These are phyloP conservation scores for Limnodromus scolopaceus DNA, from an alignment of 2,797 vertebrate species.

Conservation along the genomic window DNA sequence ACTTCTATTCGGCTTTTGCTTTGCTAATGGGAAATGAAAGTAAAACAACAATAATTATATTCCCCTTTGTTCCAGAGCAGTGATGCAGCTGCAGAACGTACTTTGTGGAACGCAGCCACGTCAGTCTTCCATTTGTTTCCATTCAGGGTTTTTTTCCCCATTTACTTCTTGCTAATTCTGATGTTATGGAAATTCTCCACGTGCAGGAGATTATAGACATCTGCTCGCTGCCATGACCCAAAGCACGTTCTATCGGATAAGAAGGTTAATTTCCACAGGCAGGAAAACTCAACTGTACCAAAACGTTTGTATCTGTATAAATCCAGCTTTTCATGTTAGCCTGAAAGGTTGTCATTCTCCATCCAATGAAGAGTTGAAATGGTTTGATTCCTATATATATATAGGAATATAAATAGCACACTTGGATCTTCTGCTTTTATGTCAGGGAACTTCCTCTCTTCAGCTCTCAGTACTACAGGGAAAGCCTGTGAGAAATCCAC, in stretches of 20 bases:
- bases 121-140: constrained; percentile 51
- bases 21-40: constrained; percentile 45
- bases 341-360: not conserved
- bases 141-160: not conserved
- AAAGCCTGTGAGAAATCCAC: not conserved
- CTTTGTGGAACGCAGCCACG: constrained; percentile 10
- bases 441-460: not conserved
- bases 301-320: constrained; percentile 24
- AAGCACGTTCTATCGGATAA: not conserved
- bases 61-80: constrained; percentile 56
- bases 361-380: not conserved
- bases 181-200: constrained; percentile 59
- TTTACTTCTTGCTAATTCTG: constrained; percentile 62
- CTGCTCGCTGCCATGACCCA: constrained; percentile 22
- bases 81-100: constrained; percentile 44
- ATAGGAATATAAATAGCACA: not conserved
- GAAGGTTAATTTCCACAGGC: constrained; percentile 20
- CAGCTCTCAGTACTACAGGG: not conserved
- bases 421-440: not conserved
- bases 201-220: constrained; percentile 54
- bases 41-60: constrained; percentile 47
- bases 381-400: not conserved
- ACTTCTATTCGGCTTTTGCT: not conserved
- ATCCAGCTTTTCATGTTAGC: not conserved
- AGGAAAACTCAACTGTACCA: not conserved